phyloP scores from a whole-genome alignment of 2,888 invertebrate species.

The Euzetes globulus region DNA sequence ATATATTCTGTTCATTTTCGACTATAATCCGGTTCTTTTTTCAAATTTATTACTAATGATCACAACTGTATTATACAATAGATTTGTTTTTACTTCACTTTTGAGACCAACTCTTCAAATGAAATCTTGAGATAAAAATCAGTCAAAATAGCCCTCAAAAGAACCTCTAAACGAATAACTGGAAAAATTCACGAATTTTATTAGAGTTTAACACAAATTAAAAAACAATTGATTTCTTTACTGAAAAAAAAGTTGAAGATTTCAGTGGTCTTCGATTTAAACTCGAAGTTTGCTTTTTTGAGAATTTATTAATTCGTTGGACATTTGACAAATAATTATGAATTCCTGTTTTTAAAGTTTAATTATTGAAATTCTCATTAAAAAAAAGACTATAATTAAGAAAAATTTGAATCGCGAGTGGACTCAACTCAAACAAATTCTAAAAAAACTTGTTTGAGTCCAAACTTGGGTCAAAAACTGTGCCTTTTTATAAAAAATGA shows the following conservation, averaged over 20 bases:
- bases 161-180: too few relatives aligned
- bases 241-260: background rate
- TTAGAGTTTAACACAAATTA: too few relatives aligned
- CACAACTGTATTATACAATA: background rate
- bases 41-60: background rate
- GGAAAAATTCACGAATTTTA: too few relatives aligned
- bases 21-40: background rate
- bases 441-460: background rate
- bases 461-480: conserved; percentile 25
- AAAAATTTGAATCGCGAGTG: background rate
- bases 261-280: background rate
- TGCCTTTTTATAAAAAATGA: conserved; percentile 24
- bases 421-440: background rate
- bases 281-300: background rate
- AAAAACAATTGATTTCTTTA: too few relatives aligned
- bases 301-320: background rate
- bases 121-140: too few relatives aligned
- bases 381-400: conserved; percentile 2
- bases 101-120: too few relatives aligned
- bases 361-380: background rate
- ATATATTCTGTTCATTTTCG: background rate
- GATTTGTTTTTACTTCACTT: background rate
- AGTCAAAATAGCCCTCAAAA: too few relatives aligned
- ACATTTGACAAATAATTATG: background rate
- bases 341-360: conserved; percentile 12